phyloP scores from a whole-genome alignment of 2,888 invertebrate genomes.

The Idaea biselata region DNA sequence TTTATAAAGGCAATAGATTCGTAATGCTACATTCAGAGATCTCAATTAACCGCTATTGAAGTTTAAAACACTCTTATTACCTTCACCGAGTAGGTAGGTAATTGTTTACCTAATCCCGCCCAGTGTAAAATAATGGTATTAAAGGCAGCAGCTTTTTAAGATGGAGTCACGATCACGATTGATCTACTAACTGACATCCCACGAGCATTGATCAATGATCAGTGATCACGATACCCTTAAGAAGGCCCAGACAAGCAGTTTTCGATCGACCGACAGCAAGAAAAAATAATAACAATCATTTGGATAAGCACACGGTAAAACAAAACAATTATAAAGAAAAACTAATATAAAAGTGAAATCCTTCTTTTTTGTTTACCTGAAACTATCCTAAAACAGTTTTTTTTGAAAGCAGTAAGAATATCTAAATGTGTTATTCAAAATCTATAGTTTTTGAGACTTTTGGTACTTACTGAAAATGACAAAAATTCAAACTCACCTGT shows the following conservation, averaged over 20 bases:
- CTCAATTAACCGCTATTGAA: neutral
- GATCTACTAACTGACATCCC: slow-evolving; percentile 1
- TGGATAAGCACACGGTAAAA: too few relatives aligned
- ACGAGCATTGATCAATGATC: neutral
- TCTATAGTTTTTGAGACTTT: too few relatives aligned
- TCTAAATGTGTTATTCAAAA: too few relatives aligned
- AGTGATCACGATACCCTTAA: neutral
- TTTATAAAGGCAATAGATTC: neutral
- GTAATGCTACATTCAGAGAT: neutral
- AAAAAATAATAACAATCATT: too few relatives aligned
- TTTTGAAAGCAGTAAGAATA: too few relatives aligned
- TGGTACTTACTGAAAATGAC: too few relatives aligned
- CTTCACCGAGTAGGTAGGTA: neutral
- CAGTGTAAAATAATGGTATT: neutral
- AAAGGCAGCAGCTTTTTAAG: neutral
- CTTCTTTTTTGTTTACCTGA: too few relatives aligned
- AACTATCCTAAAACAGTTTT: too few relatives aligned
- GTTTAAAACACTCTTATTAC: neutral
- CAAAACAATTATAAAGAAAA: too few relatives aligned
- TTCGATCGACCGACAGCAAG: neutral
- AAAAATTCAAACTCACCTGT: too few relatives aligned
- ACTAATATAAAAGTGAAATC: too few relatives aligned
- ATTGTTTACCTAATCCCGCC: neutral
- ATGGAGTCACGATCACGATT: neutral
- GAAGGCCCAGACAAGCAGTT: neutral